Evolutionary conservation across 2,113 vertebrate genomes (phyloP).

Genomic region (Nesogale talazaci): DNA sequence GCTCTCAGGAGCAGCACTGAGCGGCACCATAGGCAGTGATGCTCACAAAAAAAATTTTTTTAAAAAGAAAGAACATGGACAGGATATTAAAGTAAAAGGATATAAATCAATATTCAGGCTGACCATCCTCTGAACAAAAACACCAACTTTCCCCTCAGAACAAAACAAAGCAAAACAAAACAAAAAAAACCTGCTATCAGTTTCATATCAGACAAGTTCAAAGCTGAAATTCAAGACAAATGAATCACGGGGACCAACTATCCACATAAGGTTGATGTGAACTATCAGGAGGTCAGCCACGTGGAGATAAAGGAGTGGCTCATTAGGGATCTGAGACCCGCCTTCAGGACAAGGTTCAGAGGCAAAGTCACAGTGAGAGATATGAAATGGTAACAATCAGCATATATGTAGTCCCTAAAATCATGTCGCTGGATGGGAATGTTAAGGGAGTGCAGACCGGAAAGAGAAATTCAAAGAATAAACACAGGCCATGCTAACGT

Average conservation of each 20-base stretch:
- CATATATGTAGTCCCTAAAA: not conserved
- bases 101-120: not conserved
- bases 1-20: too few species aligned
- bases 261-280: not conserved
- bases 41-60: too few species aligned
- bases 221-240: conserved; percentile 49
- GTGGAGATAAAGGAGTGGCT: not conserved
- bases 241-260: not conserved
- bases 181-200: not conserved
- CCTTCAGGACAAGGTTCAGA: conserved; percentile 51
- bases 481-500: not conserved
- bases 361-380: conserved; percentile 42
- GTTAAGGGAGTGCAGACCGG: not conserved
- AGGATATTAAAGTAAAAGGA: conserved; percentile 32
- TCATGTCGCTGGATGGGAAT: not conserved
- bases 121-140: conserved; percentile 11
- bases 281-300: not conserved
- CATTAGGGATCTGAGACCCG: conserved; percentile 6
- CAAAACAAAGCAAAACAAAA: not conserved
- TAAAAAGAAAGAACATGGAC: conserved; percentile 8
- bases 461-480: not conserved
- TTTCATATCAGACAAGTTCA: conserved; percentile 29
- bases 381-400: conserved; percentile 50
- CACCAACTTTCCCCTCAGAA: not conserved
- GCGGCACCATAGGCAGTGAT: too few species aligned